Conservation (phyloP, 2,888 invertebrate genomes). For the Lacanobia oleracea region DNA sequence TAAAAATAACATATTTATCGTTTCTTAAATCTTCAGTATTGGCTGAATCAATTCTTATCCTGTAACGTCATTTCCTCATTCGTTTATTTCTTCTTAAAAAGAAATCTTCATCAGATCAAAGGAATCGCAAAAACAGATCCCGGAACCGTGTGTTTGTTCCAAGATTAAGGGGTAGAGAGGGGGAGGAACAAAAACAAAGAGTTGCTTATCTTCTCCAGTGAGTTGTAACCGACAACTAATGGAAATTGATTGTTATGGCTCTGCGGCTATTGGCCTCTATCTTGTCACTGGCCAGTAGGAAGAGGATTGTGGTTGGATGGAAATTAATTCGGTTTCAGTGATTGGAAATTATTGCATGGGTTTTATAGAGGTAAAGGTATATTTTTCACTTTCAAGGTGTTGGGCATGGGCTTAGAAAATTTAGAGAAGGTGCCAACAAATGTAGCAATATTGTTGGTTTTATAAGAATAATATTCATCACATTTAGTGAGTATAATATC, state of each 20-base stretch:
- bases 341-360: background rate
- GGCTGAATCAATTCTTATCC: background rate
- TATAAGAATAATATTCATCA: background rate
- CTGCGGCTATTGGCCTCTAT: slow-evolving; percentile 35
- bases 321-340: slow-evolving; percentile 15
- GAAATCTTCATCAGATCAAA: slow-evolving; percentile 23
- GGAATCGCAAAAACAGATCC: slow-evolving; percentile 27
- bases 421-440: too few relatives aligned
- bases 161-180: slow-evolving; percentile 23
- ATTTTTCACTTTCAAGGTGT: too few relatives aligned
- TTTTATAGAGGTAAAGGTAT: background rate
- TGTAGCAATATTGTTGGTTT: background rate
- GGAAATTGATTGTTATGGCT: slow-evolving; percentile 59
- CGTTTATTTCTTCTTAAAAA: slow-evolving; percentile 18
- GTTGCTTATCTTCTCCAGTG: slow-evolving; percentile 43
- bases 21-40: background rate
- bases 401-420: too few relatives aligned
- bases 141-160: slow-evolving; percentile 31
- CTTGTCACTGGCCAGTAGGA: slow-evolving; percentile 6
- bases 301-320: slow-evolving; percentile 9
- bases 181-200: slow-evolving; percentile 45
- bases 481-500: background rate
- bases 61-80: background rate
- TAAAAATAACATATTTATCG: background rate
- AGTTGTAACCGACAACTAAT: slow-evolving; percentile 59